Evolutionary conservation across 2,113 vertebrate species (phyloP).

Genomic region (Falcunculus frontatus): DNA sequence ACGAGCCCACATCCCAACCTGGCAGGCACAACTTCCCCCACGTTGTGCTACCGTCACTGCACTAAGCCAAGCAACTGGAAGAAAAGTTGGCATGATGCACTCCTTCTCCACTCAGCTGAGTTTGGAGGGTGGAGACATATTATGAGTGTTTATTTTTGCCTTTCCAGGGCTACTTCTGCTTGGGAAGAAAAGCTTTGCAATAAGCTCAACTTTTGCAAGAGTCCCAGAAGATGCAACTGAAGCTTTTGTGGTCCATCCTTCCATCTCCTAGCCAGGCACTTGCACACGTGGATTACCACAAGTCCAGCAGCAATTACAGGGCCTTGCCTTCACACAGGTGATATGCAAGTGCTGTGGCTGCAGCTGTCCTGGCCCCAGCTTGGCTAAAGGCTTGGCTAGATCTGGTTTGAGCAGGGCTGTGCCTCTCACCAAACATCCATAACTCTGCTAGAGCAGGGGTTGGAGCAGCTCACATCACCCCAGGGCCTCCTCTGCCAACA

Average conservation of each 20-base stretch:
- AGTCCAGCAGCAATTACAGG: not conserved
- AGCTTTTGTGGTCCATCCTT: not conserved
- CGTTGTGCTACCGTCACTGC: not conserved
- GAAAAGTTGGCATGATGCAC: not conserved
- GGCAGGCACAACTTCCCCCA: not conserved
- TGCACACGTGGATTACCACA: not conserved
- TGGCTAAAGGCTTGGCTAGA: not conserved
- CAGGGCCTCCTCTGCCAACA: not conserved
- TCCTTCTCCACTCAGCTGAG: not conserved
- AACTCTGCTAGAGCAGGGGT: not conserved
- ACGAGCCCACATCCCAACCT: not conserved
- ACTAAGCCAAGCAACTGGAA: not conserved
- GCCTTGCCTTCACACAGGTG: not conserved
- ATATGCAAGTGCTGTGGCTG: not conserved
- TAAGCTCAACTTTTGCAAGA: not conserved
- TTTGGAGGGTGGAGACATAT: not conserved
- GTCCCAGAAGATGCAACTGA: not conserved
- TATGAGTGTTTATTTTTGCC: not conserved
- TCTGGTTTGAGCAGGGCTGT: not conserved
- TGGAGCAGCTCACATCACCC: accelerated
- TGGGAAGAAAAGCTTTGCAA: not conserved
- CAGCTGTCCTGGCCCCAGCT: not conserved
- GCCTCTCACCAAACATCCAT: not conserved
- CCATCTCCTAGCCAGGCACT: not conserved
- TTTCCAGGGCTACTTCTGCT: not conserved